phyloP scores from a whole-genome alignment of 2,888 invertebrate species.

The Microctonus hyperodae region DNA sequence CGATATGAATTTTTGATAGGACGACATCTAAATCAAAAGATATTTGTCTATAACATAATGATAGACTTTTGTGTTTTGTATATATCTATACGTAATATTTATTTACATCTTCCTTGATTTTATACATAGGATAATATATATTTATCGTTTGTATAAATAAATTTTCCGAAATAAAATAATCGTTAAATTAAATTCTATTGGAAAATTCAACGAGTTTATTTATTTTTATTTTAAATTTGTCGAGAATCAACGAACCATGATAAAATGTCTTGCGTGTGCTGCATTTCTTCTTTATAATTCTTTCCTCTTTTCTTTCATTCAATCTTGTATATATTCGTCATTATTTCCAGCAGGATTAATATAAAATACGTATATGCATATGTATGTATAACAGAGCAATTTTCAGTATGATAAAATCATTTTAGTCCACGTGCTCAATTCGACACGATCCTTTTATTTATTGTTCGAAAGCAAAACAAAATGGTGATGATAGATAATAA shows the following conservation, averaged over 20 bases:
- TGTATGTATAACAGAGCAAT: background rate
- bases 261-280: slow-evolving; percentile 37
- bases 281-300: background rate
- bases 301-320: background rate
- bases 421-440: slow-evolving; percentile 1
- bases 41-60: slow-evolving; percentile 10
- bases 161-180: background rate
- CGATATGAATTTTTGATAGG: slow-evolving; percentile 14
- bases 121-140: background rate
- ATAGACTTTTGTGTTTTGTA: slow-evolving; percentile 4
- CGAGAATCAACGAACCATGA: slow-evolving; percentile 54
- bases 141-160: background rate
- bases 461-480: background rate
- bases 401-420: background rate
- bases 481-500: background rate
- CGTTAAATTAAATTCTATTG: background rate
- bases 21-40: slow-evolving; percentile 5
- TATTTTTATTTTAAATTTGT: slow-evolving; percentile 40
- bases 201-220: background rate
- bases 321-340: background rate
- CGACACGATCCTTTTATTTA: background rate
- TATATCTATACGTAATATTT: background rate
- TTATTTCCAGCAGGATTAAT: background rate
- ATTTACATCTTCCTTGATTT: background rate
- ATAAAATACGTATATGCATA: slow-evolving; percentile 12